Percentiles rank a stretch among this genome's conserved stretches.
Conservation (phyloP, 2,113 vertebrate genomes). For the Engraulis encrasicolus region DNA sequence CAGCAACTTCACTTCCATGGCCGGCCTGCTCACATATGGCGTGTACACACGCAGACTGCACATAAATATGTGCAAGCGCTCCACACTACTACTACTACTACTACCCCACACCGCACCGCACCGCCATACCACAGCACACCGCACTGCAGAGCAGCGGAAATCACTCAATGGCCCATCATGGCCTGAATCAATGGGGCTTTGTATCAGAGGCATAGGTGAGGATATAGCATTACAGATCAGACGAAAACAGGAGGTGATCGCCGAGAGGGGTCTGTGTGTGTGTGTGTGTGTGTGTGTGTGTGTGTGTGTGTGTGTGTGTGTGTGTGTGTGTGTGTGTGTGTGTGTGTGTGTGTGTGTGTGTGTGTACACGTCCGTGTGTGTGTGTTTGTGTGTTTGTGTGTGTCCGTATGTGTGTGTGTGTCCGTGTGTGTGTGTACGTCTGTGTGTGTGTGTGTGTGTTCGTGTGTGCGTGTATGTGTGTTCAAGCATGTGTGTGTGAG, state of each 20-base stretch:
- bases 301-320: background rate
- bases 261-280: background rate
- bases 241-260: constrained; percentile 35
- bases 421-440: too few species aligned
- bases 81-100: too few species aligned
- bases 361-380: too few species aligned
- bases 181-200: constrained; percentile 44
- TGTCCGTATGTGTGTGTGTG: background rate
- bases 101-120: too few species aligned
- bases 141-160: background rate
- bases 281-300: background rate
- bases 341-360: background rate
- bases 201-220: constrained; percentile 21
- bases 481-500: too few species aligned
- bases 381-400: too few species aligned
- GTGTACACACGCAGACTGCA: background rate
- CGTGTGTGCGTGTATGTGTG: too few species aligned
- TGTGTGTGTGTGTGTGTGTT: background rate
- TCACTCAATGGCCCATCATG: constrained; percentile 17
- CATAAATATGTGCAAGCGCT: too few species aligned
- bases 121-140: too few species aligned
- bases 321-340: too few species aligned
- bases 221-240: constrained; percentile 40
- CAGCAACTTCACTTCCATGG: too few species aligned
- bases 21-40: background rate